phyloP scores from a whole-genome alignment of 2,888 invertebrate genomes.

The Scaptomyza reducta region DNA sequence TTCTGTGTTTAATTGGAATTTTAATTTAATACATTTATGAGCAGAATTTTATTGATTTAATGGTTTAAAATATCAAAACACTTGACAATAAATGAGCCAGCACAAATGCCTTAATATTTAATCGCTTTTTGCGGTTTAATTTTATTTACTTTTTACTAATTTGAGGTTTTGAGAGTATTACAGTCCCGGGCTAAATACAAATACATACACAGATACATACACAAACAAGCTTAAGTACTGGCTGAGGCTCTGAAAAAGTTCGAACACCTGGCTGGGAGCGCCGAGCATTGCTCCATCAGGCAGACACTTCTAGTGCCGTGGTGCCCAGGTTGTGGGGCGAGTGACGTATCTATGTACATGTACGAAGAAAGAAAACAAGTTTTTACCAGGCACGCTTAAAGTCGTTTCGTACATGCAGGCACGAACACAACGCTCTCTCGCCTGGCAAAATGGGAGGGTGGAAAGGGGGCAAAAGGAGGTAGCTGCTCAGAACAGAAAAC shows the following conservation, averaged over 20 bases:
- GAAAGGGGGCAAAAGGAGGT: background rate
- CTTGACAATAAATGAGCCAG: background rate
- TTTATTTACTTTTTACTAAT: conserved; percentile 12
- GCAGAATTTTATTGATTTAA: background rate
- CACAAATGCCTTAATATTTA: background rate
- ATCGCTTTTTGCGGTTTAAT: background rate
- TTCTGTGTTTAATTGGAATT: too few species aligned
- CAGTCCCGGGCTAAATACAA: background rate
- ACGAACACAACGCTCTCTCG: conserved; percentile 42
- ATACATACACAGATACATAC: background rate
- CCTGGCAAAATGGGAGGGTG: background rate
- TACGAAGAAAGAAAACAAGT: conserved; percentile 56
- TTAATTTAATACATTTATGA: background rate
- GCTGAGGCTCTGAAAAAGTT: conserved; percentile 54
- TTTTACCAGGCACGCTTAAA: conserved; percentile 49
- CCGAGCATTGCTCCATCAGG: conserved; percentile 67
- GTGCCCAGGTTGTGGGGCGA: conserved; percentile 40
- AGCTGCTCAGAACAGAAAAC: conserved; percentile 31
- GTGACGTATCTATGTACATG: conserved; percentile 23
- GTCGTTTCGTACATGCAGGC: conserved; percentile 50
- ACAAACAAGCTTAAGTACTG: too few species aligned
- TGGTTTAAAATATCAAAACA: background rate
- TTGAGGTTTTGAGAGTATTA: conserved; percentile 1
- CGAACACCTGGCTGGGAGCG: conserved; percentile 68
- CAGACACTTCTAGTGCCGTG: conserved; percentile 17